Evolutionary conservation across 2,113 vertebrate species (phyloP).

Genomic region (Nannospalax galili): DNA sequence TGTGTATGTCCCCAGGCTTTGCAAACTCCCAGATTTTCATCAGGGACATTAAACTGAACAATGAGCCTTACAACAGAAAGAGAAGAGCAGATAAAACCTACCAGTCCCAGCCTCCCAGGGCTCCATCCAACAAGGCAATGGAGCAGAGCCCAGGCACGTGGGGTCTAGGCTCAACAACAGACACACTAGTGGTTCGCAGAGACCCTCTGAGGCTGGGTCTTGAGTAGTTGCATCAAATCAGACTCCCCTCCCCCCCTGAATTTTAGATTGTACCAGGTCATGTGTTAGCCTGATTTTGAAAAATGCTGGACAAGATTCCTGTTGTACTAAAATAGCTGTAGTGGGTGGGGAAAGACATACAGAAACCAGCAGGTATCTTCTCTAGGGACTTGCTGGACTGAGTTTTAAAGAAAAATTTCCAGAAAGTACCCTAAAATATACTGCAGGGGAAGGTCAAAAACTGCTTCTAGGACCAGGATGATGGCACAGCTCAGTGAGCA

Average conservation of each 20-base stretch:
- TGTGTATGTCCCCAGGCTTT: slow-evolving; percentile 67
- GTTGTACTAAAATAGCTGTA: background rate
- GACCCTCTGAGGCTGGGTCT: background rate
- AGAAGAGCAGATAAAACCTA: slow-evolving; percentile 61
- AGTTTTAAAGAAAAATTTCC: background rate
- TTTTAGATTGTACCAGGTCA: background rate
- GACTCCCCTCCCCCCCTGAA: background rate
- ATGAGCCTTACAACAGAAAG: slow-evolving; percentile 67
- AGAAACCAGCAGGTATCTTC: background rate
- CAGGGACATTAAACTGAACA: slow-evolving; percentile 74
- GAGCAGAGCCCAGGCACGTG: slow-evolving; percentile 1
- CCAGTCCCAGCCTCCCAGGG: slow-evolving; percentile 7
- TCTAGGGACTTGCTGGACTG: background rate
- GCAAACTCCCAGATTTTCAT: slow-evolving; percentile 60
- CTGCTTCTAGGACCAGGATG: too few relatives aligned
- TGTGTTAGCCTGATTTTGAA: background rate
- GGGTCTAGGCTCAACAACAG: background rate
- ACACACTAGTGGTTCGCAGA: background rate
- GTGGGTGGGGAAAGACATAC: background rate
- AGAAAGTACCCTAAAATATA: background rate
- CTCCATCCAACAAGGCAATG: background rate
- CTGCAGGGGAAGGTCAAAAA: too few relatives aligned
- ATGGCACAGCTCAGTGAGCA: too few relatives aligned
- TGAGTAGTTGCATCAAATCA: too few relatives aligned
- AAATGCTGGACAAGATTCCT: background rate